Percentiles rank a stretch among this genome's conserved stretches.
phyloP scores from a whole-genome alignment of 2,797 vertebrate genomes.

The Sarcophilus harrisii region DNA sequence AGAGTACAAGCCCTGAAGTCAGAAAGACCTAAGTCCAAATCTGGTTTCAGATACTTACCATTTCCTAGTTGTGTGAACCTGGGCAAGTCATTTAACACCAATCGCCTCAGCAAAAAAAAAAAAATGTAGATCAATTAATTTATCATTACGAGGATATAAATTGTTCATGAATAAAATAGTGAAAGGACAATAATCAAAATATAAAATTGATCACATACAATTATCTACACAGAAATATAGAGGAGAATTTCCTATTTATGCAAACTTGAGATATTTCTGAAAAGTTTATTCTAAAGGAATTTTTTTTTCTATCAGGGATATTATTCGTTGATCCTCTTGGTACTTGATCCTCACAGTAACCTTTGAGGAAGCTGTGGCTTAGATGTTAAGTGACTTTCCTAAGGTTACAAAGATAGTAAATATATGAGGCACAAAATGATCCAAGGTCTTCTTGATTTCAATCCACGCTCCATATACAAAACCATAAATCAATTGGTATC shows the following conservation, averaged over 20 bases:
- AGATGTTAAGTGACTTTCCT: not conserved
- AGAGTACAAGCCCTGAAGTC: too few species aligned
- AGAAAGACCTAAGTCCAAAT: too few species aligned
- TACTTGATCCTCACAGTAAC: not conserved
- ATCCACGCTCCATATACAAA: not conserved
- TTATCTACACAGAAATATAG: not conserved
- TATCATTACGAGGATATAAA: not conserved
- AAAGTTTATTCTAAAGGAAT: not conserved
- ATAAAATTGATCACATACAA: not conserved
- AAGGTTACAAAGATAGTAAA: not conserved
- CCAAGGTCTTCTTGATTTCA: not conserved
- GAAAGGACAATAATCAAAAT: not conserved
- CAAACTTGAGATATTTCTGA: not conserved
- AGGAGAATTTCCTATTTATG: fast-evolving
- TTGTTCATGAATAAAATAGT: not conserved
- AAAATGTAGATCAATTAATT: not conserved
- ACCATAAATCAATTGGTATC: not conserved
- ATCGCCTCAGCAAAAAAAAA: not conserved
- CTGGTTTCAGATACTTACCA: too few species aligned
- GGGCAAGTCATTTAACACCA: too few species aligned
- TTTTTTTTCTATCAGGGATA: not conserved
- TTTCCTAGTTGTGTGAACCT: too few species aligned
- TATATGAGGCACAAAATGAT: not conserved
- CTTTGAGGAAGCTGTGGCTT: not conserved
- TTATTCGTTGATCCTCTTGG: slow-evolving; percentile 1